Percentiles rank a stretch among this genome's conserved stretches.
phyloP scores from a whole-genome alignment of 2,113 vertebrate species.

The Centropus unirufus region DNA sequence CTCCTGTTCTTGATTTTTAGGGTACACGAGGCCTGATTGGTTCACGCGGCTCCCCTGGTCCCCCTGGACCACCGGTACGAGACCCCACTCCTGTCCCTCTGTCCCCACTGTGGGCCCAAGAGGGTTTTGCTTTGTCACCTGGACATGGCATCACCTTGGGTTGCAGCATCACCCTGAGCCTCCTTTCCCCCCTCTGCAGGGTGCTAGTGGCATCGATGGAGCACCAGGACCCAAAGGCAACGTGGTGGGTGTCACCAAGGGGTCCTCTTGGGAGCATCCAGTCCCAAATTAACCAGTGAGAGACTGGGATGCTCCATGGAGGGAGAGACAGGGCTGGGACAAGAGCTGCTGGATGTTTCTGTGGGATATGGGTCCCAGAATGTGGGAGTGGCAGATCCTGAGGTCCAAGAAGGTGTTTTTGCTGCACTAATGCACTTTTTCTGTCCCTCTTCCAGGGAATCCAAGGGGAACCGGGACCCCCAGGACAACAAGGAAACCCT shows the following conservation, averaged over 20 bases:
- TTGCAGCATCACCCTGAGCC: background rate
- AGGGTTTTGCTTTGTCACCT: background rate
- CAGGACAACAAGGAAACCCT: constrained; percentile 91
- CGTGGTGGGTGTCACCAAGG: constrained; percentile 71
- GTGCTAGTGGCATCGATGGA: constrained; percentile 84
- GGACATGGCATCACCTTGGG: background rate
- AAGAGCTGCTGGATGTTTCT: background rate
- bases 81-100: background rate
- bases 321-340: background rate
- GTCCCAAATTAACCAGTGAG: fast-evolving
- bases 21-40: constrained; percentile 86
- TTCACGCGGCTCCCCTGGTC: constrained; percentile 82
- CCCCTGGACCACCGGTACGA: constrained; percentile 81
- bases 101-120: background rate
- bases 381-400: background rate
- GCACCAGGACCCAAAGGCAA: constrained; percentile 88
- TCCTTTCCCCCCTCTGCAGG: constrained; percentile 69
- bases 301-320: fast-evolving
- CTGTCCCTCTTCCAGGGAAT: constrained; percentile 76
- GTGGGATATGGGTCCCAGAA: too few relatives aligned
- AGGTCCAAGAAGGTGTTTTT: background rate
- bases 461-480: constrained; percentile 85
- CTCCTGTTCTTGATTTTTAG: constrained; percentile 63
- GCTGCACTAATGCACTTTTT: background rate
- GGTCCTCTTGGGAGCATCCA: background rate